phyloP scores from a whole-genome alignment of 2,888 invertebrate species.

The Steinernema scapterisci region DNA sequence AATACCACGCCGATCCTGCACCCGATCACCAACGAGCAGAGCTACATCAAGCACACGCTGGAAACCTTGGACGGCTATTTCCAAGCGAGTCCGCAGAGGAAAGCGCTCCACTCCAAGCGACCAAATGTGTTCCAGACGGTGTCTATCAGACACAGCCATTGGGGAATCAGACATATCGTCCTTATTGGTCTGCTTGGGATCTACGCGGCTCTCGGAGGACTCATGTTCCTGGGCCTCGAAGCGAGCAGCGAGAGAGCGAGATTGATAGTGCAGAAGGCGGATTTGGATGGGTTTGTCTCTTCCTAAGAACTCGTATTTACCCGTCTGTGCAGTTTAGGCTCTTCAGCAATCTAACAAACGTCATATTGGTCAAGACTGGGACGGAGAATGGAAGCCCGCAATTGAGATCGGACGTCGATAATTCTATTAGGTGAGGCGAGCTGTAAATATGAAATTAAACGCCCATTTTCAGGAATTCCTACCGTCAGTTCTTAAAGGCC shows the following conservation, averaged over 20 bases:
- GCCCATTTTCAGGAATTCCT: slow-evolving; percentile 38
- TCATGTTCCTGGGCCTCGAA: slow-evolving; percentile 45
- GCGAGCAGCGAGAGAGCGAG: slow-evolving; percentile 36
- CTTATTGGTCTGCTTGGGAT: slow-evolving; percentile 42
- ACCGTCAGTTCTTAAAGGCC: slow-evolving; percentile 45
- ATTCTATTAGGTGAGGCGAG: too few species aligned
- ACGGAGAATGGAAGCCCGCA: too few species aligned
- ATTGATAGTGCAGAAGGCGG: slow-evolving; percentile 33
- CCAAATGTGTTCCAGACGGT: slow-evolving; percentile 4
- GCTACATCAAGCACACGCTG: neutral
- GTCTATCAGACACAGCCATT: slow-evolving; percentile 15
- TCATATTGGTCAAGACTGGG: neutral
- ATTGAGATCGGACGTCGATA: too few species aligned
- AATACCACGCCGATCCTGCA: neutral
- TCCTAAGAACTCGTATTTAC: neutral
- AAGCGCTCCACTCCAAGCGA: neutral
- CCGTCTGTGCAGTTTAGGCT: slow-evolving; percentile 1
- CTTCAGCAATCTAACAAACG: slow-evolving; percentile 33
- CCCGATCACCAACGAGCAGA: slow-evolving; percentile 14
- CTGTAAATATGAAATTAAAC: too few species aligned
- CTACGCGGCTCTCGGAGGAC: slow-evolving; percentile 44
- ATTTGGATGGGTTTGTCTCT: slow-evolving; percentile 35
- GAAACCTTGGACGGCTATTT: slow-evolving; percentile 3
- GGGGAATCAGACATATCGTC: slow-evolving; percentile 47
- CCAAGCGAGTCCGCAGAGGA: neutral